Evolutionary conservation across 2,113 vertebrate species (phyloP).

Genomic region (Myrmecophaga tridactyla): DNA sequence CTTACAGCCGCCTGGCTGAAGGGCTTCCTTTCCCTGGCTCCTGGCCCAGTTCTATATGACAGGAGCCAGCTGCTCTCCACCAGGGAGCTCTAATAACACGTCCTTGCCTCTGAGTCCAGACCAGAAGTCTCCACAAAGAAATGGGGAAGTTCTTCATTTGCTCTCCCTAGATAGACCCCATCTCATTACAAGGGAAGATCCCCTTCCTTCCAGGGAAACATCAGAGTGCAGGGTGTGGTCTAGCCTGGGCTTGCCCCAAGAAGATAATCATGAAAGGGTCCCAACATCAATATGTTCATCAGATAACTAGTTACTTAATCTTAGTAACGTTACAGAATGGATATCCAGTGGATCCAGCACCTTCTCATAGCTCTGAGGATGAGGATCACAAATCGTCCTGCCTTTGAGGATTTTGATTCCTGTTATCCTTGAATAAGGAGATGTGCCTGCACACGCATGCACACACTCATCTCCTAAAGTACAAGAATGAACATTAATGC

Average conservation of each 20-base stretch:
- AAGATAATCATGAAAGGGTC: neutral
- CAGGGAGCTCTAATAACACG: neutral
- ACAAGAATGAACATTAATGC: neutral
- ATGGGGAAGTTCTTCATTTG: rapidly evolving
- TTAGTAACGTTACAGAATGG: neutral
- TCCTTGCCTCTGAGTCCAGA: neutral
- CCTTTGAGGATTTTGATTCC: neutral
- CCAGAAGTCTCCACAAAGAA: neutral
- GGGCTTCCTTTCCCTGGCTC: too few species aligned
- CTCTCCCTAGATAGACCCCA: too few species aligned
- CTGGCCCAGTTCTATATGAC: too few species aligned
- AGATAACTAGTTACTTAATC: too few species aligned
- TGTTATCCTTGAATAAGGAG: neutral
- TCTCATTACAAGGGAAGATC: neutral
- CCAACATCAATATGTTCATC: rapidly evolving
- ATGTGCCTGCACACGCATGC: rapidly evolving
- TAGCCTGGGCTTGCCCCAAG: neutral
- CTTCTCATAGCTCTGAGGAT: neutral
- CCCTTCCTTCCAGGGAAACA: rapidly evolving
- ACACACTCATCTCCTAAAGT: neutral
- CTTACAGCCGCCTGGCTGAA: rapidly evolving
- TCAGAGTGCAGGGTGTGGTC: rapidly evolving
- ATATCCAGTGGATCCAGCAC: neutral
- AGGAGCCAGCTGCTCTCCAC: neutral
- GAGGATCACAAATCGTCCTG: neutral